phyloP scores from a whole-genome alignment of 2,888 invertebrate genomes.

The Polietes domitor region DNA sequence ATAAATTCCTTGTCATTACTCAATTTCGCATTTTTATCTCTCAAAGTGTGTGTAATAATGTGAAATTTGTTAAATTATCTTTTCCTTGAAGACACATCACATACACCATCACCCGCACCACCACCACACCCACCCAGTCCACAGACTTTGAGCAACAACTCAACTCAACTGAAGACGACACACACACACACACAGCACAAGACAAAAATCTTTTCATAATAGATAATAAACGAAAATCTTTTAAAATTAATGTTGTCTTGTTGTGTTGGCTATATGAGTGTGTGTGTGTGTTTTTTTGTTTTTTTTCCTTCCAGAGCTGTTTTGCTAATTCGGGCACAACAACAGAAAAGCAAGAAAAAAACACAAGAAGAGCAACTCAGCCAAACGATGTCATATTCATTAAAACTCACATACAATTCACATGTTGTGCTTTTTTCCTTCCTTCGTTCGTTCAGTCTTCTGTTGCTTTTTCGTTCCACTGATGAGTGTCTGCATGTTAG shows the following conservation, averaged over 20 bases:
- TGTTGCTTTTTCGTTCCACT: background rate
- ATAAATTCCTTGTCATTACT: background rate
- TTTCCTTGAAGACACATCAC: background rate
- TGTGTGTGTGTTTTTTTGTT: constrained; percentile 1
- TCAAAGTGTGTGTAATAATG: background rate
- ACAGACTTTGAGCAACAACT: background rate
- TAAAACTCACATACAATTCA: background rate
- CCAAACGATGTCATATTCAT: constrained; percentile 28
- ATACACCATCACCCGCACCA: background rate
- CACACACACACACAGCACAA: background rate
- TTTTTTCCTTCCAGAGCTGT: background rate
- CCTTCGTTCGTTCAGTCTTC: background rate
- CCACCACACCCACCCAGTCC: background rate
- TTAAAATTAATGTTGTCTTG: constrained; percentile 24
- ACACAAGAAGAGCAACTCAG: background rate
- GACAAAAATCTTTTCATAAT: constrained; percentile 9
- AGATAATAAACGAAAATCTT: constrained; percentile 8
- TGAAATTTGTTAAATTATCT: background rate
- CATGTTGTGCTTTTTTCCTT: background rate
- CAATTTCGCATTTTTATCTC: background rate
- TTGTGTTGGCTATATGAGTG: no score
- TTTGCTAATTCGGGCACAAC: background rate
- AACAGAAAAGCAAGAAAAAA: background rate
- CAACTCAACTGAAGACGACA: background rate
- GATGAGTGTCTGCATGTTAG: background rate